A percentile compares a stretch with the other conserved stretches of the same genome.
These are phyloP conservation scores for Tichodroma muraria DNA, from an alignment of 2,113 vertebrate genomes.

Conservation along the genomic window DNA sequence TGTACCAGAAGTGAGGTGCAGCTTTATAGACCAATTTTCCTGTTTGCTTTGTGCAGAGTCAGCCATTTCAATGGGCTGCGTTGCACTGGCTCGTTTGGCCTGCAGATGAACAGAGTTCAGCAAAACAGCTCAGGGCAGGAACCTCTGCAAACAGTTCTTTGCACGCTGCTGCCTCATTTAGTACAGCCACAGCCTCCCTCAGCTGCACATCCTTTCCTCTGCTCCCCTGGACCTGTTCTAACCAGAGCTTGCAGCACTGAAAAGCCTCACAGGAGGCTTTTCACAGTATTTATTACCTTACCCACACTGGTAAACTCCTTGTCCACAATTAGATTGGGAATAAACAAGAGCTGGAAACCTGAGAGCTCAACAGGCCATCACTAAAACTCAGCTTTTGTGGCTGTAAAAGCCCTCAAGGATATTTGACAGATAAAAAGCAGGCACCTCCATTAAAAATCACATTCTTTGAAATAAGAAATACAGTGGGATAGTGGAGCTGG, in stretches of 20 bases:
- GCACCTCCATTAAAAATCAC: background rate
- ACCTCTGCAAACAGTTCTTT: background rate
- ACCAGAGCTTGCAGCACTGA: background rate
- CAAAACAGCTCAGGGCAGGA: background rate
- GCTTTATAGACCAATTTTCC: background rate
- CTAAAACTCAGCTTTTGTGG: background rate
- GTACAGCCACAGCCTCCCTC: background rate
- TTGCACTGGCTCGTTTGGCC: background rate
- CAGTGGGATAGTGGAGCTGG: background rate
- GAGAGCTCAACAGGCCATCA: background rate
- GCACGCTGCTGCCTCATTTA: background rate
- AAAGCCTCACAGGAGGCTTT: fast-evolving
- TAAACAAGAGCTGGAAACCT: background rate
- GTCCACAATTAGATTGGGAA: background rate
- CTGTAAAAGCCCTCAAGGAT: background rate
- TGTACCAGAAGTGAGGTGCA: background rate
- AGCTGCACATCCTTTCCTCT: background rate
- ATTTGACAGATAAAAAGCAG: background rate
- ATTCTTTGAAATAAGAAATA: background rate
- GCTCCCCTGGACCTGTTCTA: background rate
- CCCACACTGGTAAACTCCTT: background rate
- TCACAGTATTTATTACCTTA: background rate
- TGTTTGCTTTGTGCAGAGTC: conserved; percentile 4
- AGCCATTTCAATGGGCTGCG: background rate
- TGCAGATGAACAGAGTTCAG: background rate